phyloP scores from a whole-genome alignment of 2,888 invertebrate species.

The Chrysopilus asiliformis region DNA sequence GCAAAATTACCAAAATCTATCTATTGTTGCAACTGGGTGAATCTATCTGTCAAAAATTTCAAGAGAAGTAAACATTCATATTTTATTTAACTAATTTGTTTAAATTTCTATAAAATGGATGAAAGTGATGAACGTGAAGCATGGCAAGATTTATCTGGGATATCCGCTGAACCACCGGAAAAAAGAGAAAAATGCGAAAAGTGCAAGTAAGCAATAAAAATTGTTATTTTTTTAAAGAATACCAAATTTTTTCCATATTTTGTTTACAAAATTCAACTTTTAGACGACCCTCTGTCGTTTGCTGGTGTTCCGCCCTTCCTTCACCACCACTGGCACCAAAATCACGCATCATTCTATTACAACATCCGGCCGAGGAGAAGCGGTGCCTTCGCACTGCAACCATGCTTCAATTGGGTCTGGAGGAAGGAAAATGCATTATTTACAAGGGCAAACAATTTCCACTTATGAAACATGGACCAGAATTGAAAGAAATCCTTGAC shows the following conservation, averaged over 20 bases:
- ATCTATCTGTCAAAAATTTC: too few species aligned
- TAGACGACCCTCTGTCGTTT: slow-evolving; percentile 74
- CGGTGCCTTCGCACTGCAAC: slow-evolving; percentile 78
- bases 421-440: slow-evolving; percentile 56
- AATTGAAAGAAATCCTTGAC: slow-evolving; percentile 49
- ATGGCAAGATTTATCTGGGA: slow-evolving; percentile 59
- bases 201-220: slow-evolving; percentile 59
- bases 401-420: slow-evolving; percentile 69
- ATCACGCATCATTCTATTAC: slow-evolving; percentile 66
- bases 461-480: slow-evolving; percentile 45
- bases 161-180: slow-evolving; percentile 62
- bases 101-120: too few species aligned
- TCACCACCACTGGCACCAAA: slow-evolving; percentile 49
- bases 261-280: too few species aligned
- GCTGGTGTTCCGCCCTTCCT: slow-evolving; percentile 80
- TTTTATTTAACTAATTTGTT: too few species aligned
- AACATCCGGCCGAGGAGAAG: slow-evolving; percentile 89
- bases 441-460: slow-evolving; percentile 70
- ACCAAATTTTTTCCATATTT: neutral
- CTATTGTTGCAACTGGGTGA: too few species aligned
- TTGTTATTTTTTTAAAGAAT: neutral
- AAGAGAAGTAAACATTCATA: too few species aligned
- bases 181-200: slow-evolving; percentile 52
- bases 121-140: slow-evolving; percentile 36
- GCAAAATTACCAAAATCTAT: too few species aligned